Percentiles rank a stretch among this genome's conserved stretches.
phyloP scores from a whole-genome alignment of 2,113 vertebrate genomes.

The Urocolius indicus region DNA sequence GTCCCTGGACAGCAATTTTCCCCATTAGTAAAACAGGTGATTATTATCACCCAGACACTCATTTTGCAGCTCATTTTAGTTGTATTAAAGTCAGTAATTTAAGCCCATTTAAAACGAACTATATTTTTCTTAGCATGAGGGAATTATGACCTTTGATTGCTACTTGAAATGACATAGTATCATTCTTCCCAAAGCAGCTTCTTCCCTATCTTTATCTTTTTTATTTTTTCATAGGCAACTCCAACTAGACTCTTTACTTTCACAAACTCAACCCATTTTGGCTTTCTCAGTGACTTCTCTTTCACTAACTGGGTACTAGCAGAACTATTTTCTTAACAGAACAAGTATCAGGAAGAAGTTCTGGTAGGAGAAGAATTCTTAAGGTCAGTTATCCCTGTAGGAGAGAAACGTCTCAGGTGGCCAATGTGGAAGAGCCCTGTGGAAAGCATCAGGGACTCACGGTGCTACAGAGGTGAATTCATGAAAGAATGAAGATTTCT shows the following conservation, averaged over 20 bases:
- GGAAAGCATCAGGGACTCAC: background rate
- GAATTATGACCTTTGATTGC: background rate
- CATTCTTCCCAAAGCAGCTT: background rate
- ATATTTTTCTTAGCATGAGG: background rate
- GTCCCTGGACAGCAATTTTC: background rate
- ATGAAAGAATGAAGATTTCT: background rate
- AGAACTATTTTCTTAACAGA: background rate
- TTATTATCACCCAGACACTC: background rate
- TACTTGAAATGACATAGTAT: background rate
- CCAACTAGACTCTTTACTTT: background rate
- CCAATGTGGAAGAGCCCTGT: background rate
- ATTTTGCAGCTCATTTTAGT: background rate
- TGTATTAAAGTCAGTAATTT: background rate
- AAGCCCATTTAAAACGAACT: background rate
- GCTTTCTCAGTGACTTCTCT: background rate
- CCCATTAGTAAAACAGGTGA: background rate
- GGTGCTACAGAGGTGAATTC: background rate
- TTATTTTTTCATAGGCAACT: background rate
- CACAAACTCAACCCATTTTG: background rate
- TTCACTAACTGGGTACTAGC: background rate
- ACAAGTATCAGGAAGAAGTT: background rate
- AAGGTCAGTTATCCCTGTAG: background rate
- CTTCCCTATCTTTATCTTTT: background rate
- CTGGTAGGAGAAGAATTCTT: background rate
- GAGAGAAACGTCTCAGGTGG: background rate